These are phyloP conservation scores for Plecotus auritus DNA, from an alignment of 2,113 vertebrate genomes.

Conservation along the genomic window DNA sequence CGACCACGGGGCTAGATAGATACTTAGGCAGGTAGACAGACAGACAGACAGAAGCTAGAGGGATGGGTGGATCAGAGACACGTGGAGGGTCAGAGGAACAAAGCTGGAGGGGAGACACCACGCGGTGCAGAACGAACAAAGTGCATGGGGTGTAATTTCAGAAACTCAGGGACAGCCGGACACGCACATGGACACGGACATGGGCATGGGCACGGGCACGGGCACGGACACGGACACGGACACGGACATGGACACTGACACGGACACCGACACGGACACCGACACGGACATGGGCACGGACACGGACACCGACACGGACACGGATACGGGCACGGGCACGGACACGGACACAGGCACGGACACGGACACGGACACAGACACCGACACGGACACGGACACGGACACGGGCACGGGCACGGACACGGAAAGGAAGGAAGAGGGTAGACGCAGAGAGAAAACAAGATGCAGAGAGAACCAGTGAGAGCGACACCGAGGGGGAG, in stretches of 20 bases:
- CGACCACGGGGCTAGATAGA: too few relatives aligned
- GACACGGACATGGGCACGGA: too few relatives aligned
- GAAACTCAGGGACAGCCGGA: neutral
- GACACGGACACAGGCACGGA: fast-evolving
- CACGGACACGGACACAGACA: fast-evolving
- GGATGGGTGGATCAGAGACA: neutral
- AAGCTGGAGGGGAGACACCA: neutral
- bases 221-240: fast-evolving
- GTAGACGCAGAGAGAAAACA: fast-evolving
- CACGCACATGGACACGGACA: fast-evolving
- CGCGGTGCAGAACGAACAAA: fast-evolving
- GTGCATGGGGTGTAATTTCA: fast-evolving
- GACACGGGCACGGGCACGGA: fast-evolving
- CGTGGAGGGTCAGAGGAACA: fast-evolving
- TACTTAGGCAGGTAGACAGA: neutral
- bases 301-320: fast-evolving
- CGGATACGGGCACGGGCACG: fast-evolving
- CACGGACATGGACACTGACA: fast-evolving
- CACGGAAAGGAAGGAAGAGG: too few relatives aligned
- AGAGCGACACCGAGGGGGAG: neutral
- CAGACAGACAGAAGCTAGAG: neutral
- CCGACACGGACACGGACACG: fast-evolving
- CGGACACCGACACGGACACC: too few relatives aligned
- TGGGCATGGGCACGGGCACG: too few relatives aligned
- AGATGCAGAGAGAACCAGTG: fast-evolving